A percentile compares a stretch with the other conserved stretches of the same genome.
These are phyloP conservation scores for Morpho achilles DNA, from an alignment of 2,888 invertebrate genomes.

Conservation along the genomic window DNA sequence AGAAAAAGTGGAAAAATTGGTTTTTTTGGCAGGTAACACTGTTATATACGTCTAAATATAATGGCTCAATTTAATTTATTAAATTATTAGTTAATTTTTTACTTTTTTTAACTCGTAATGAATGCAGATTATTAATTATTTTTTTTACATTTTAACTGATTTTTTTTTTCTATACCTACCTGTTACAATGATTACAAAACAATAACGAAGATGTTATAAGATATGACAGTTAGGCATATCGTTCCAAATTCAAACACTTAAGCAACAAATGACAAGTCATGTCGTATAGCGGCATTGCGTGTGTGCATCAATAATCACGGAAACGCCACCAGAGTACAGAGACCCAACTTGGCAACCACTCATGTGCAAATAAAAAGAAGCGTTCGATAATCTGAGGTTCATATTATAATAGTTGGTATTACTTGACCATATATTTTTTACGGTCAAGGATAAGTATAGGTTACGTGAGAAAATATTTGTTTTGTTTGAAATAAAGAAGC, in stretches of 20 bases:
- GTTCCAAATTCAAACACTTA: conserved; percentile 25
- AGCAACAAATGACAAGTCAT: conserved; percentile 28
- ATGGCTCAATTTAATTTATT: no score
- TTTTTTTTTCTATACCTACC: no score
- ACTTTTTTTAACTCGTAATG: no score
- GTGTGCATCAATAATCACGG: conserved; percentile 4
- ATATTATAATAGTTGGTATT: conserved; percentile 4
- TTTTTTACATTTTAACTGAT: background rate
- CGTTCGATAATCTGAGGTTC: conserved; percentile 6
- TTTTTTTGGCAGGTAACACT: no score
- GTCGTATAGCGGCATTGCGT: conserved; percentile 30
- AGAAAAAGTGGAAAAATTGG: no score
- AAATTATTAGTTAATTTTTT: no score
- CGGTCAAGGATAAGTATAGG: conserved; percentile 57
- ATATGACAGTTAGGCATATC: conserved; percentile 11
- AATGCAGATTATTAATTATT: no score
- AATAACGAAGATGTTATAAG: conserved; percentile 4
- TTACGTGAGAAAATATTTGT: conserved; percentile 31
- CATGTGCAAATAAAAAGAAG: no score
- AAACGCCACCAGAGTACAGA: conserved; percentile 20
- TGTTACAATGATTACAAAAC: conserved; percentile 2
- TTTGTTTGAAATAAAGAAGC: conserved; percentile 23
- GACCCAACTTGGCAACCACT: conserved; percentile 10
- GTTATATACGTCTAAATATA: no score
- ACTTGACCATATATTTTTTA: conserved; percentile 34